Base-by-base conservation (phyloP, 2,888 invertebrate genomes). In the Hypomecis punctinalis region DNA sequence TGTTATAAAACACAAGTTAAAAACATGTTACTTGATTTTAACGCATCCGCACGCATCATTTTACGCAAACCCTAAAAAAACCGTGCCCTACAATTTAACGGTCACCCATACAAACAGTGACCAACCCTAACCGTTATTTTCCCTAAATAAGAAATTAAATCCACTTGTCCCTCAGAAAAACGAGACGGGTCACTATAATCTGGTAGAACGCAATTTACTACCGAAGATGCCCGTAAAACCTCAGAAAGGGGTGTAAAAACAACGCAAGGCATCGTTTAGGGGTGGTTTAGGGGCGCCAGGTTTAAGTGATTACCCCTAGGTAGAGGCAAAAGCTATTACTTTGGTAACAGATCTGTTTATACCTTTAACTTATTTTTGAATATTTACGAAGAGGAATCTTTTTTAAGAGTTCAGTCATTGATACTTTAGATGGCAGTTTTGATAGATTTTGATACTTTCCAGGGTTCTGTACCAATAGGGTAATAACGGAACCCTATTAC, bases 161-260 rank as follows among this genome's bases (percentile, higher is more conserved):
- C 9, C 10, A 48, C 5, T 39, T 7, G 35, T 40, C n/a, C 36
- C 42, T 43, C 36, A 54, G 56, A 62, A 66, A 56, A 63, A 67
- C n/a, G 10, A 59, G 51, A 63, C 43, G 51, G 69, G 42, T 69
- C 71, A 39, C 5, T 40, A 54, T 63, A 61, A 23, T 8, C 49
- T 72, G 74, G 79, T 55, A 53, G 51, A 55, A 65, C 47, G 58
- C 53, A 63, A 69, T 79, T 78, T 76, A 78, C 55, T 56, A 70
- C 51, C 51, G 72, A 60, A 72, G 70, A 68, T 62, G 74, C 70
- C 62, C 70, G 66, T 80, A 78, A 80, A 77, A 63, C 65, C 68
- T 55, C 58, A 55, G 48, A 69, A 75, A 71, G 70, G 76, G 76
- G 68, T 76, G 63, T 78, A 77, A 79, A 77, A 79, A 76, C 77